Evolutionary conservation across 2,888 invertebrate species (phyloP).

Genomic region (Agrenia bidenticulata): DNA sequence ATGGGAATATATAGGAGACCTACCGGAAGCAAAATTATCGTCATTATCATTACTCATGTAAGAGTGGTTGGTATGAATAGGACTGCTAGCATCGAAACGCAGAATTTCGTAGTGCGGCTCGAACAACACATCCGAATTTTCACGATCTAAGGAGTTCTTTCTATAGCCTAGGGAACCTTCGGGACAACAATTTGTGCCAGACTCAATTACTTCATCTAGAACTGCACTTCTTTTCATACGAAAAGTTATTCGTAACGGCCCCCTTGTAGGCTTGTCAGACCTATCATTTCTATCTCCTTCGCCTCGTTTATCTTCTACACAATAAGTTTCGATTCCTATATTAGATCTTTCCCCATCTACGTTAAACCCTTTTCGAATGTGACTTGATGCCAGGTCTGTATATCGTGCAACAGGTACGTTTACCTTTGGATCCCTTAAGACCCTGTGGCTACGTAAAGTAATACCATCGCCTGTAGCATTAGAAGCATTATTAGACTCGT

Average conservation of each 20-base stretch:
- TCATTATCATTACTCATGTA: not conserved
- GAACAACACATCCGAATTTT: conserved; percentile 18
- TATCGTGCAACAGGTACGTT: no score
- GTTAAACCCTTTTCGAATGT: no score
- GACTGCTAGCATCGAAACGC: conserved; percentile 43
- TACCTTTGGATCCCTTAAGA: conserved; percentile 56
- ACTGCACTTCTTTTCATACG: conserved; percentile 85
- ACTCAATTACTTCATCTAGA: conserved; percentile 79
- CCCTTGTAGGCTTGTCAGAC: conserved; percentile 3
- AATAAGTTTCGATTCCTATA: no score
- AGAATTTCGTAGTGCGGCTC: conserved; percentile 50
- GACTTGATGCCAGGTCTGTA: no score
- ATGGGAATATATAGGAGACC: conserved; percentile 7
- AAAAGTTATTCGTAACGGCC: conserved; percentile 63
- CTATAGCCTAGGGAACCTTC: conserved; percentile 4
- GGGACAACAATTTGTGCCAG: conserved; percentile 58
- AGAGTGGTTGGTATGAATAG: conserved; percentile 26
- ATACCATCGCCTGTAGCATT: conserved; percentile 55
- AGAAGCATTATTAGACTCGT: not conserved
- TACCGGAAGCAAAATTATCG: conserved; percentile 21
- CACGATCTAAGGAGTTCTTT: conserved; percentile 37
- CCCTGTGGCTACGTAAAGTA: conserved; percentile 66
- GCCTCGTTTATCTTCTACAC: no score
- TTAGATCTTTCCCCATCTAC: no score
- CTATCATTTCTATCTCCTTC: no score